Evolutionary conservation across 2,888 invertebrate genomes (phyloP).

Genomic region (Augiades crinisus): DNA sequence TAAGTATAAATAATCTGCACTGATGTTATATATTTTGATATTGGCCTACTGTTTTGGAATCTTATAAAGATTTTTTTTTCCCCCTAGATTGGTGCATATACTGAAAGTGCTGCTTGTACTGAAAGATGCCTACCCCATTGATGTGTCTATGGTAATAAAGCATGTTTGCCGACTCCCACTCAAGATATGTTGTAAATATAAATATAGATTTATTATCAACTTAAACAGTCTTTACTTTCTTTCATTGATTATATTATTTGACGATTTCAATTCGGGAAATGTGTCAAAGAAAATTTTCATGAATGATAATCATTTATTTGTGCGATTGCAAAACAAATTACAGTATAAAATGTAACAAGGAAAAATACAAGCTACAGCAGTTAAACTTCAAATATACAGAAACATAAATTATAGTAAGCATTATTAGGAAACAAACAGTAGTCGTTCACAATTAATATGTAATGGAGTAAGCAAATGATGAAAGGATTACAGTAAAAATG

Average conservation of each 20-base stretch:
- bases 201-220: background rate
- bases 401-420: slow-evolving; percentile 22
- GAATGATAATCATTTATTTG: slow-evolving; percentile 33
- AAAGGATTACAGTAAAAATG: background rate
- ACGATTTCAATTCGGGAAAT: background rate
- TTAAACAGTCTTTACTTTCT: background rate
- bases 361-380: slow-evolving; percentile 28
- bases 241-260: background rate
- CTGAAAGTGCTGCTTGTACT: too few relatives aligned
- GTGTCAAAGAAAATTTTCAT: background rate
- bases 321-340: slow-evolving; percentile 32
- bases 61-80: background rate
- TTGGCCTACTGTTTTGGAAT: too few relatives aligned
- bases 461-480: background rate
- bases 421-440: slow-evolving; percentile 12
- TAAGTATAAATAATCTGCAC: too few relatives aligned
- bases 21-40: too few relatives aligned
- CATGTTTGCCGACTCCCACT: too few relatives aligned
- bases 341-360: slow-evolving; percentile 13
- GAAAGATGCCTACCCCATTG: too few relatives aligned
- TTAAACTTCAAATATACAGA: slow-evolving; percentile 27
- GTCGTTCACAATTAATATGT: background rate
- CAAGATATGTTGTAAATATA: background rate
- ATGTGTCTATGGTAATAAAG: too few relatives aligned
- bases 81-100: background rate